Base-by-base conservation (phyloP, 2,113 vertebrate species). In the Thamnophis sirtalis region DNA sequence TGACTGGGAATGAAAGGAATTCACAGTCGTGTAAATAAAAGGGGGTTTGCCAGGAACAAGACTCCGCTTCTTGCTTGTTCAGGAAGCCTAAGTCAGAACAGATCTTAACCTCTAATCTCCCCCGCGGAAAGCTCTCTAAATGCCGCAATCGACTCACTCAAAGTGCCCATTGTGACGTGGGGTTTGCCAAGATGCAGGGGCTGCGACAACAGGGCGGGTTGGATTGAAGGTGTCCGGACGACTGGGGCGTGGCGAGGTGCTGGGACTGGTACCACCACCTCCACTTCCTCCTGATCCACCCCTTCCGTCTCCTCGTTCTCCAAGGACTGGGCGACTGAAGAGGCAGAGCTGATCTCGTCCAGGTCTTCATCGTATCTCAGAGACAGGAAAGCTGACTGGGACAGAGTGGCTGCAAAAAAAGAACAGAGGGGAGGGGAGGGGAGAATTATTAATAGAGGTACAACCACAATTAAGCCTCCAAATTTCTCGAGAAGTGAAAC, bases 351-450 rank as follows among this genome's bases (percentile, higher is more conserved):
- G n/a, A 96, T 97, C 38, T 99, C 99, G 68, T 99, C 99, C 97
- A 99, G 92, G 94, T 99, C 99, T 96, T 99, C 99, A 0, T 97
- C 98, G 26, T 98, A 99, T 94, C 98, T 98, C 0, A 98, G 98
- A 1, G 98, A 99, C 84, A 99, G 96, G 97, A 99, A 99, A 88
- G 99, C 99, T 3, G 99, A 99, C 43, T 98, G 98, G 19, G 98
- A 98, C 92, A 99, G 97, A 95, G 96, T 99, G 86, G 98, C 99
- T 99, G 93, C 33, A 96, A 43, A 60, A 13, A 17, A 28, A 6
- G 10, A 60, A 2, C 3, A 7, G 9, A 10, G 9, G 0, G 28
- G 0, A 33, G 9, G 55, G n/a, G n/a, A n/a, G n/a, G 93, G 94
- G 26, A 89, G 4, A n/a, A 93, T 84, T 48, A 56, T 4, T 28